Conservation (phyloP, 37 sponge, comb jelly and placozoan species). For the Lycopodina hypogea region DNA sequence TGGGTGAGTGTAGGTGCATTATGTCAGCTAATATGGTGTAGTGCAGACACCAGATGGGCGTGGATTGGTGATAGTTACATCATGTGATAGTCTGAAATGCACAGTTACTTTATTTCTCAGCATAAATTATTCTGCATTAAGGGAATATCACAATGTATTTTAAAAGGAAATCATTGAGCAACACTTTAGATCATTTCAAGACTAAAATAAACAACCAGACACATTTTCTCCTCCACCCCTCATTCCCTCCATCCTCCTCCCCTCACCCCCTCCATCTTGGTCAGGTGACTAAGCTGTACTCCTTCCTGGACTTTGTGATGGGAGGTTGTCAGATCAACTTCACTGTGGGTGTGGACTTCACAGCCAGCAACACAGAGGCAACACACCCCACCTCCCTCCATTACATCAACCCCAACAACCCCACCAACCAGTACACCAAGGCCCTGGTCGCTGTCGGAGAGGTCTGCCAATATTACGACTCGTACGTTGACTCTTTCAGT, state of each 20-base stretch:
- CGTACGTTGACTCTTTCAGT: constrained; percentile 54
- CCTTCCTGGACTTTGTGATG: constrained; percentile 90
- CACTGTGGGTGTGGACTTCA: constrained; percentile 90
- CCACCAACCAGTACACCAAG: constrained; percentile 79
- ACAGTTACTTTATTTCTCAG: too few species aligned
- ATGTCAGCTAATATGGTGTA: too few species aligned
- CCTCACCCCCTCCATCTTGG: not conserved
- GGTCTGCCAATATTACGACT: constrained; percentile 87
- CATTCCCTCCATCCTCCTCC: not conserved
- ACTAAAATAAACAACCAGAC: too few species aligned
- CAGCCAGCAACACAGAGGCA: constrained; percentile 82
- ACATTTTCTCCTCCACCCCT: not conserved
- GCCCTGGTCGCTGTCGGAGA: constrained; percentile 79
- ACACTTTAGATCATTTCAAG: too few species aligned
- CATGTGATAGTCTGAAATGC: too few species aligned
- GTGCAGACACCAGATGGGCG: too few species aligned
- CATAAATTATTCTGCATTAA: too few species aligned
- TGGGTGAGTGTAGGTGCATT: too few species aligned
- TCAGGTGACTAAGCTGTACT: constrained; percentile 58
- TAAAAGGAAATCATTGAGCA: too few species aligned
- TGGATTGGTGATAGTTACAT: too few species aligned
- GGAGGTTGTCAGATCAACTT: constrained; percentile 90
- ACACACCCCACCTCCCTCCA: constrained; percentile 74
- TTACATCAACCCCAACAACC: constrained; percentile 60
- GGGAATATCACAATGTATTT: too few species aligned